Evolutionary conservation across 1,140 invertebrate species (phyloP).

Genomic region (Brachionus rubens): DNA sequence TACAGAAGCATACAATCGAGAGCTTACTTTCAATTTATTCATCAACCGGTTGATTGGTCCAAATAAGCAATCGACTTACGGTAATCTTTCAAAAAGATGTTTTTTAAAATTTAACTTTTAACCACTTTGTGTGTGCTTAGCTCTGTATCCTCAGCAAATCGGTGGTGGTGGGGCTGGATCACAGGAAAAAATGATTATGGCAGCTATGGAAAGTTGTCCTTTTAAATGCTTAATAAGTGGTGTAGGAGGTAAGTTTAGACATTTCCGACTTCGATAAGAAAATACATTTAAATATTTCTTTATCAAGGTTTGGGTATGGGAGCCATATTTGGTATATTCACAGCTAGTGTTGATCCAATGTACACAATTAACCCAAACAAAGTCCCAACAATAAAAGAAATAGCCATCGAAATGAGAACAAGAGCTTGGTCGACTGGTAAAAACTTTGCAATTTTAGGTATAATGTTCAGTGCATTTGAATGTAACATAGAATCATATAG

Average conservation of each 20-base stretch:
- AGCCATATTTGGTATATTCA: slow-evolving; percentile 86
- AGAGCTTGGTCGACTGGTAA: slow-evolving; percentile 88
- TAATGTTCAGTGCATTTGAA: slow-evolving; percentile 85
- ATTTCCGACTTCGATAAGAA: neutral
- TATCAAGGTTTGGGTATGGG: slow-evolving; percentile 80
- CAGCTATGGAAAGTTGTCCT: slow-evolving; percentile 77
- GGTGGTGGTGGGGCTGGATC: neutral
- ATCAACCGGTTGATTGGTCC: slow-evolving; percentile 34
- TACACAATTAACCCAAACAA: slow-evolving; percentile 68
- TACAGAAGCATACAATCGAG: neutral
- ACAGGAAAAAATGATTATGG: slow-evolving; percentile 40
- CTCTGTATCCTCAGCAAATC: slow-evolving; percentile 33
- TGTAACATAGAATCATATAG: slow-evolving; percentile 75
- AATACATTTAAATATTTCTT: too few relatives aligned
- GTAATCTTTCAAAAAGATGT: neutral
- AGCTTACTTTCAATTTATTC: slow-evolving; percentile 21
- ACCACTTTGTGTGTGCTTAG: neutral
- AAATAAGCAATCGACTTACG: slow-evolving; percentile 37
- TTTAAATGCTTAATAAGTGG: slow-evolving; percentile 87
- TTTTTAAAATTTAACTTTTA: neutral
- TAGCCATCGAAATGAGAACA: slow-evolving; percentile 77
- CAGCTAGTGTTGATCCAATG: slow-evolving; percentile 87
- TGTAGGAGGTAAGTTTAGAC: slow-evolving; percentile 75
- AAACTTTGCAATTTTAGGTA: slow-evolving; percentile 91
- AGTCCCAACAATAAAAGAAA: slow-evolving; percentile 61